Evolutionary conservation across 2,113 vertebrate genomes (phyloP), one percentile per base, ranked within the genome.

Genomic region (Phrynosoma blainvillii): DNA sequence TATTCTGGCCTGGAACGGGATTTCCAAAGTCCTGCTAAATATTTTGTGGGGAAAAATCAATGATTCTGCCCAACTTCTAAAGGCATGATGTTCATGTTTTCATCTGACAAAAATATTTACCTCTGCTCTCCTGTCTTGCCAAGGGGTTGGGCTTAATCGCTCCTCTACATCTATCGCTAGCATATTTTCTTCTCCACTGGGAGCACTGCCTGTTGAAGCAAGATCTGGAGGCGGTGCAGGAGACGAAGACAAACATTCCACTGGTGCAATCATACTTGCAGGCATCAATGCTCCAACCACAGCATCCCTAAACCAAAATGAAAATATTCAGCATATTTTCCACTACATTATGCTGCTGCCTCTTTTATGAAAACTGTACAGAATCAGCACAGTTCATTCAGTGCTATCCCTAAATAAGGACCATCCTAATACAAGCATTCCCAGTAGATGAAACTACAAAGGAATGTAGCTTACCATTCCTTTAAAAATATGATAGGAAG

Each of bases 231-330:
- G 95, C 0, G 99, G 98, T 0, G 98, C 95, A 2, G 98, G 98
- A 0, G 98, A 98, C 75, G 98, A 97, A 90, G 98, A 97, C 13
- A 98, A 96, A 92, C 98, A 98, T 93, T 99, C 99, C 54, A 98
- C 96, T 0, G 98, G 99, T 83, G 98, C 94, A 14, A 99, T 99
- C 99, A 99, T 99, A 94, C 97, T 97, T 62, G 98, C 98, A 11
- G 99, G 99, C 98, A 99, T 99, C 93, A 99, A 16, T 6, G 99
- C 98, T 65, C 97, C 98, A 4, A 98, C 98, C 89, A 99, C 98
- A 0, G 98, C 98, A 90, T 99, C 99, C 94, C 99, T 99, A 95
- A 84, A 86, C 8, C 52, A 80, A 79, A 84, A 80, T n/a, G 59
- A 62, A 62, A 62, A 62, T 62, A 18, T 52, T 18, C 52, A 59